Evolutionary conservation across 2,888 invertebrate species (phyloP), one percentile per base, ranked within the genome.

Genomic region (Brenthis daphne): DNA sequence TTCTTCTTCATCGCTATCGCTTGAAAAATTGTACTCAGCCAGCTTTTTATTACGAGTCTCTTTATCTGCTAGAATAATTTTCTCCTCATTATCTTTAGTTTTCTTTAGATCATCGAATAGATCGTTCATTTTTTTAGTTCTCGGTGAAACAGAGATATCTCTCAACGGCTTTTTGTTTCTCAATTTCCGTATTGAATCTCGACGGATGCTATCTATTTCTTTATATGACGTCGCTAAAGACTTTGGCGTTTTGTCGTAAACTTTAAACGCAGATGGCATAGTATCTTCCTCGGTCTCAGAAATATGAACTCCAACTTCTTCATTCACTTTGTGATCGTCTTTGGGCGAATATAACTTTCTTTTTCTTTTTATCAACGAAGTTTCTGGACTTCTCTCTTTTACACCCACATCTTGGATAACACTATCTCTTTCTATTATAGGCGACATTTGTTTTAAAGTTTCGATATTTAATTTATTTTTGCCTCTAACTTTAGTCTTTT

Each of bases 301-400:
- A 8, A 74, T 66, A 20, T 70, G 51, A 2, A 70, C 69, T 48
- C 79, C 76, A 20, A 80, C 76, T 51, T 74, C 75, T 51, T 79
- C 73, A 56, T 75, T 67, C 6, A 77, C 70, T 1, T 75, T 67
- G 48, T 78, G 81, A 64, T 85, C 84, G 58, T 85, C 80, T 80
- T 88, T 89, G 0, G 88, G 86, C 1, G 90, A 90, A 67, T 89
- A 92, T 4, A 92, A 78, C 75, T 90, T 91, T 16, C 90, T 85
- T 77, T 86, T 90, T 71, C 79, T 82, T 56, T 80, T 82, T 24
- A 73, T 55, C 20, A 71, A 57, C 3, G 77, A 79, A 5, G 72
- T 74, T 64, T 75, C 50, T 50, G 16, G 33, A 12, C n/a, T 50
- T 50, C 33, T 60, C 8, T 60, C 60, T 60, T 50, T 60, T 29